Evolutionary conservation across 2,888 invertebrate species (phyloP), one percentile per base, ranked within the genome.

Genomic region (Hypselothyrea guttata): DNA sequence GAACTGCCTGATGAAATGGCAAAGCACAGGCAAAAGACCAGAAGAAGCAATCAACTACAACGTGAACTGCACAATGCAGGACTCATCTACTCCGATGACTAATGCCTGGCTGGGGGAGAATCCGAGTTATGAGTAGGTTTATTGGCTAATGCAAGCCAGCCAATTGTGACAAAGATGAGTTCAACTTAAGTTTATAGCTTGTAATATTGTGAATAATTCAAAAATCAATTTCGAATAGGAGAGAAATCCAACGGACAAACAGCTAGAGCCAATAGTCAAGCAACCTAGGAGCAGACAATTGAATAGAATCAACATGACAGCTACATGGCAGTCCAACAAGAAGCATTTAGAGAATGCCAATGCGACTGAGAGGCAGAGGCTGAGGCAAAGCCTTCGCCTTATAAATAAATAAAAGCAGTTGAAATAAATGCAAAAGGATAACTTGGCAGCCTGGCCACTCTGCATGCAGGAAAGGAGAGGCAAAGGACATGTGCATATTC

Each of bases 351-450:
- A 65, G 51, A 51, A 57, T 57, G 47, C 34, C 22, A 22, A 22
- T 22, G 22, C 22, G 22, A 22, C 22, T 22, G 22, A 22, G 22
- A 22, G 22, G 5, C 3, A 22, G 3, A 4, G 45, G 42, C 8
- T 37, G 44, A 28, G 41, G n/a, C n/a, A 41, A 35, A 57, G 41
- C 54, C 56, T 47, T 60, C 40, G 71, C 68, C 66, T 82, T 67
- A 84, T 79, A 84, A 79, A 79, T 84, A 79, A 78, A 84, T 78
- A 64, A 84, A 60, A 59, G 69, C 78, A 66, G 69, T 69, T 66
- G 74, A 71, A 74, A 82, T 71, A 84, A 81, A 78, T 84, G 74
- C 68, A 77, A 71, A 65, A 66, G 22, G 22, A 22, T 22, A 70
- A 66, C 47, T 40, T 31, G 60, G 30, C 55, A 44, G 45, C 4